Evolutionary conservation across 2,113 vertebrate genomes (phyloP).

Genomic region (Neolamprologus sp.): DNA sequence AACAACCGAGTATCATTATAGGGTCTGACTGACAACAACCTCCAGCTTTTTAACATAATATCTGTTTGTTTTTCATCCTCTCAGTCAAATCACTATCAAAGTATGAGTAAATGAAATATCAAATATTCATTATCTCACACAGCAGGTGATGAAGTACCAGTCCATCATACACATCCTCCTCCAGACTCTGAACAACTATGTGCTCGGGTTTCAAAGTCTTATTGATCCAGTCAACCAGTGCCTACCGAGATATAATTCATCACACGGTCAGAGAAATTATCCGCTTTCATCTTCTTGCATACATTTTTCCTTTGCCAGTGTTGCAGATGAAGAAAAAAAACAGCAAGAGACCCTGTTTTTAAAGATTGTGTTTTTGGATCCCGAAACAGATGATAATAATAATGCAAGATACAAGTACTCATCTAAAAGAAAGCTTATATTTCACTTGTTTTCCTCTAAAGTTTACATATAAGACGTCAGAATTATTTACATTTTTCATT

Average conservation of each 20-base stretch:
- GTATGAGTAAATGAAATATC: not conserved
- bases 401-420: not conserved
- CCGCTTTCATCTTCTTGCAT: not conserved
- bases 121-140: slow-evolving; percentile 68
- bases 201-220: slow-evolving; percentile 78
- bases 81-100: not conserved
- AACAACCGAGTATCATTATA: not conserved
- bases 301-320: not conserved
- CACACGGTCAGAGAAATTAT: slow-evolving; percentile 15
- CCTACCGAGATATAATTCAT: slow-evolving; percentile 61
- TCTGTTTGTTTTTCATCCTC: not conserved
- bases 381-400: not conserved
- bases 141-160: slow-evolving; percentile 90
- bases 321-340: not conserved
- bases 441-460: not conserved
- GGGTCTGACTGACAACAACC: no score
- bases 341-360: not conserved
- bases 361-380: not conserved
- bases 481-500: not conserved
- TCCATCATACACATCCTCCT: slow-evolving; percentile 90
- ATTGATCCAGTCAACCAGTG: slow-evolving; percentile 85
- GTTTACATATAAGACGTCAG: not conserved
- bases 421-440: not conserved
- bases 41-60: not conserved
- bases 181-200: slow-evolving; percentile 83